Percentiles rank a stretch among this genome's conserved stretches.
phyloP scores from a whole-genome alignment of 2,888 invertebrate species.

The Scrobipalpa atriplicella region DNA sequence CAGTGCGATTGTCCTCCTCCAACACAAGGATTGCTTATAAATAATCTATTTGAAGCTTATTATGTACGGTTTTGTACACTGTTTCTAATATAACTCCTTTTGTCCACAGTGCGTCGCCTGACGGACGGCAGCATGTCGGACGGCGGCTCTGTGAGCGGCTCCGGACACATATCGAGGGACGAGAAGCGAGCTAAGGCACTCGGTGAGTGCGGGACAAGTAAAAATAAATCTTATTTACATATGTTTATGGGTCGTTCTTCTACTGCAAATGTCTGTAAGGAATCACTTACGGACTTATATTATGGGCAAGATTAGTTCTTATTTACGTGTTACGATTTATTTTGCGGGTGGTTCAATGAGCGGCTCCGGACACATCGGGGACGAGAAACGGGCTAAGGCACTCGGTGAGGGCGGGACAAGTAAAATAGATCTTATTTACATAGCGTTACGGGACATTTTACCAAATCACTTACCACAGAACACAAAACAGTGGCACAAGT shows the following conservation, averaged over 20 bases:
- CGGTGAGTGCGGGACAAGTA: conserved; percentile 52
- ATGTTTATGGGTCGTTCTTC: too few relatives aligned
- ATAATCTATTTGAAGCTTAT: background rate
- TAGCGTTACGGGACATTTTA: too few relatives aligned
- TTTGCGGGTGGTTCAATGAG: conserved; percentile 67
- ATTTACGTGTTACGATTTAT: too few relatives aligned
- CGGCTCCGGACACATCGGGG: conserved; percentile 86
- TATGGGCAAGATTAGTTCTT: too few relatives aligned
- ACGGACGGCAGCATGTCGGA: conserved; percentile 84
- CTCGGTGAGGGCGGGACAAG: conserved; percentile 65
- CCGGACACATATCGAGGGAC: conserved; percentile 90
- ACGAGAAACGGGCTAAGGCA: conserved; percentile 94
- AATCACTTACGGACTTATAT: too few relatives aligned
- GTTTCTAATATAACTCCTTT: background rate
- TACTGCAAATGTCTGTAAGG: too few relatives aligned
- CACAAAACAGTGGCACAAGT: too few relatives aligned
- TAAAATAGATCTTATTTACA: too few relatives aligned
- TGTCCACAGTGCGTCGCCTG: conserved; percentile 75
- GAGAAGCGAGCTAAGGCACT: conserved; percentile 94
- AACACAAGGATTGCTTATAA: too few relatives aligned
- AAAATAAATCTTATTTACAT: background rate
- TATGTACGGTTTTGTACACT: background rate
- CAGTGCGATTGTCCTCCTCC: too few relatives aligned
- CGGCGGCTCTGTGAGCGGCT: conserved; percentile 62
- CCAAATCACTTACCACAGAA: too few relatives aligned